phyloP scores from a whole-genome alignment of 2,888 invertebrate species.

The Plagodis dolabraria region DNA sequence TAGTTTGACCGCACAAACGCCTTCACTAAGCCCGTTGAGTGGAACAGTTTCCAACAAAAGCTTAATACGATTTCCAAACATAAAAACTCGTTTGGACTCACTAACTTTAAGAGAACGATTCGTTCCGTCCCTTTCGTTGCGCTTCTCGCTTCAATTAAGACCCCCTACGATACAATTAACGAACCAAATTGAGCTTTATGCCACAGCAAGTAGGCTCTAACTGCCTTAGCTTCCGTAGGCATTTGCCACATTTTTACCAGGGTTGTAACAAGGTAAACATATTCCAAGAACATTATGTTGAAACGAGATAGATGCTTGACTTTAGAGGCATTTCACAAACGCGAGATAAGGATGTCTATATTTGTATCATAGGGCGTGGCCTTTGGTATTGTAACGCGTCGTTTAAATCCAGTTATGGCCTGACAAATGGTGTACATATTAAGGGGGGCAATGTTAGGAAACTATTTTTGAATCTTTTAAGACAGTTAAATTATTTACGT shows the following conservation, averaged over 20 bases:
- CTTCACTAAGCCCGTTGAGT: conserved; percentile 83
- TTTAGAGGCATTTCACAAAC: conserved; percentile 7
- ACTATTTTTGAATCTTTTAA: conserved; percentile 86
- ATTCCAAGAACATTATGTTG: conserved; percentile 54
- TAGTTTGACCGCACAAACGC: conserved; percentile 82
- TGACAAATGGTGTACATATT: conserved; percentile 85
- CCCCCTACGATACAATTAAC: conserved; percentile 56
- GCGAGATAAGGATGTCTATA: conserved; percentile 55
- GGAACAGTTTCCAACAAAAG: conserved; percentile 84
- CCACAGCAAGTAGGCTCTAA: conserved; percentile 13
- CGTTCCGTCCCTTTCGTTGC: conserved; percentile 70
- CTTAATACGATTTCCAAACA: conserved; percentile 85
- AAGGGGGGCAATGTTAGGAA: conserved; percentile 84
- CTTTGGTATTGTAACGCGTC: conserved; percentile 69
- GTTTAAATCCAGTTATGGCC: conserved; percentile 84
- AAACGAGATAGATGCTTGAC: conserved; percentile 57
- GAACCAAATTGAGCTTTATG: conserved; percentile 42
- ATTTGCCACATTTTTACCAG: conserved; percentile 64
- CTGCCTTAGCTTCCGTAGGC: conserved; percentile 34
- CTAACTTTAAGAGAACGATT: conserved; percentile 80
- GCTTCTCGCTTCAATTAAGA: conserved; percentile 75
- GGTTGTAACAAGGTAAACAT: conserved; percentile 68
- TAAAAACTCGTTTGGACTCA: conserved; percentile 84
- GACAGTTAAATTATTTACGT: conserved; percentile 85
- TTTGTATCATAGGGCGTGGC: conserved; percentile 66